Evolutionary conservation across 2,888 invertebrate species (phyloP).

Genomic region (Drosophila suboccidentalis): DNA sequence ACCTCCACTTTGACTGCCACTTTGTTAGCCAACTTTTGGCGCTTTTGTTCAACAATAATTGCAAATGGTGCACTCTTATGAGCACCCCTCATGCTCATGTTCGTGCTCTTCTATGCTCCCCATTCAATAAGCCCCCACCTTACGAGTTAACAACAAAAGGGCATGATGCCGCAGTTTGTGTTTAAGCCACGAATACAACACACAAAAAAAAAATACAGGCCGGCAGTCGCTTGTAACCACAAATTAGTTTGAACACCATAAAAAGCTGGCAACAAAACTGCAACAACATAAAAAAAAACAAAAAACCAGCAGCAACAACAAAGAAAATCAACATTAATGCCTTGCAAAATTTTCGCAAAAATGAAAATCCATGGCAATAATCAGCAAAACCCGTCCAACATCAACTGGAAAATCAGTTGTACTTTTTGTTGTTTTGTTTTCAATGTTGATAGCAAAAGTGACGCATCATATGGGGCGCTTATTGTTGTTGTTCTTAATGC

Average conservation of each 20-base stretch:
- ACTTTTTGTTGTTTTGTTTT: conserved; percentile 52
- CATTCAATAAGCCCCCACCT: conserved; percentile 57
- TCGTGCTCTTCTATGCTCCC: conserved; percentile 28
- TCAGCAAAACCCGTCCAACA: conserved; percentile 49
- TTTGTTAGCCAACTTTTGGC: conserved; percentile 62
- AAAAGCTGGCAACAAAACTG: conserved; percentile 61
- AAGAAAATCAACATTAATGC: conserved; percentile 18
- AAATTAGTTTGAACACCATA: conserved; percentile 77
- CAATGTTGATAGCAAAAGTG: conserved; percentile 73
- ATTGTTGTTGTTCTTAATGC: conserved; percentile 37
- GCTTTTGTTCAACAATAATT: conserved; percentile 61
- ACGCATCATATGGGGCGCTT: conserved; percentile 74
- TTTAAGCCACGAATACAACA: conserved; percentile 21
- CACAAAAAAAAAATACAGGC: conserved; percentile 42
- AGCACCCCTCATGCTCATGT: conserved; percentile 26
- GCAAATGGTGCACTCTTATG: conserved; percentile 52
- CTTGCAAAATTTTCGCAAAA: conserved; percentile 62
- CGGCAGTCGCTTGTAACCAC: conserved; percentile 69
- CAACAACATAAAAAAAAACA: conserved; percentile 33
- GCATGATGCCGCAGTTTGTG: conserved; percentile 80
- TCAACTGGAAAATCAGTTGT: conserved; percentile 64
- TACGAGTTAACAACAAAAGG: conserved; percentile 69
- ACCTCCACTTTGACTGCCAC: neutral
- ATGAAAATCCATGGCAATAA: conserved; percentile 64
- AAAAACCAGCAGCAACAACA: conserved; percentile 28